These are phyloP conservation scores for Mandrillus leucophaeus DNA, from an alignment of 2,113 vertebrate species.

Conservation along the genomic window DNA sequence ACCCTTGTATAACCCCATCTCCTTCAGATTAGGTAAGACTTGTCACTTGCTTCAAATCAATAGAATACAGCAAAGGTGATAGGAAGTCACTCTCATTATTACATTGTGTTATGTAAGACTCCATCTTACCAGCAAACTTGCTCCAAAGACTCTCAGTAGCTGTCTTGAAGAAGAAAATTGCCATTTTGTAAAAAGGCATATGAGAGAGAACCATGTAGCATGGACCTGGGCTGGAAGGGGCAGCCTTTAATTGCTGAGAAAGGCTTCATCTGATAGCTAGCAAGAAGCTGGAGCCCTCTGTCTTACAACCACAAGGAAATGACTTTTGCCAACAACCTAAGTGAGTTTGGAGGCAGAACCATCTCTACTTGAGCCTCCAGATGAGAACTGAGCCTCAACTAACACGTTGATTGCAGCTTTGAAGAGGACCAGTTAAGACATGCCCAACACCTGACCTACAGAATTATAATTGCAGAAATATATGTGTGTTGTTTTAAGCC, in stretches of 20 bases:
- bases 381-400: background rate
- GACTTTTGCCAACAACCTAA: background rate
- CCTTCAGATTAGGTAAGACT: background rate
- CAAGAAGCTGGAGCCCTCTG: background rate
- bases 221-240: background rate
- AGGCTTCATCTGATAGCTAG: background rate
- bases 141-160: background rate
- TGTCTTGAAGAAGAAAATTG: background rate
- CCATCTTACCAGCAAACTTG: background rate
- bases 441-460: background rate
- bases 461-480: background rate
- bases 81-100: background rate
- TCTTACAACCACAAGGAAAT: background rate
- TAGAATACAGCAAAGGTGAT: background rate
- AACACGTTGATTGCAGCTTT: background rate
- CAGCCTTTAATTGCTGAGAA: background rate
- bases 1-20: background rate
- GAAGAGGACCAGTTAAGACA: background rate
- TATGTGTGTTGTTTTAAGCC: background rate
- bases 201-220: background rate
- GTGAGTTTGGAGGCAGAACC: background rate
- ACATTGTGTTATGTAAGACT: background rate
- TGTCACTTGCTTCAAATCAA: background rate
- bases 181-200: background rate
- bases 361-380: background rate